Percentiles rank a stretch among this genome's conserved stretches.
These are phyloP conservation scores for Chironomus striatipennis DNA, from an alignment of 1,140 invertebrate genomes.

Conservation along the genomic window DNA sequence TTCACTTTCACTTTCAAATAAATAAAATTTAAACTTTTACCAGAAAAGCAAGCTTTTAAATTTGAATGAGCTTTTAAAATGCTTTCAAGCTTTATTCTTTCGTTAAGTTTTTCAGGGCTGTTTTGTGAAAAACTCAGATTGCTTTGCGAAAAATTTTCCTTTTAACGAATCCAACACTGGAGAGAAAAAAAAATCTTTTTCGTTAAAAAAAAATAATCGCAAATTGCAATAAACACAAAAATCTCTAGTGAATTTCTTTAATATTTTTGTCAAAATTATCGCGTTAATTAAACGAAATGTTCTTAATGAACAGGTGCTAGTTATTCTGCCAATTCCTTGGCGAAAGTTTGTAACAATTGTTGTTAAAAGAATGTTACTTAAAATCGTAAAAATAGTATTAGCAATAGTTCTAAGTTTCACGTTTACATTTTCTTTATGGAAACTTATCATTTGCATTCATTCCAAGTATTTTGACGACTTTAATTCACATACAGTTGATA, in stretches of 20 bases:
- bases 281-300: background rate
- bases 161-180: background rate
- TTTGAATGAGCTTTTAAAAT: background rate
- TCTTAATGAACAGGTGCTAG: background rate
- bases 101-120: background rate
- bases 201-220: slow-evolving; percentile 4
- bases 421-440: slow-evolving; percentile 38
- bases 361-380: slow-evolving; percentile 33
- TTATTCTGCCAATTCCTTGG: background rate
- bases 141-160: background rate
- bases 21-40: too few species aligned
- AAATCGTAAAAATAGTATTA: slow-evolving; percentile 34
- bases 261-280: background rate
- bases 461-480: slow-evolving; percentile 29
- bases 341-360: background rate
- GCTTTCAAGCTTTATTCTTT: background rate
- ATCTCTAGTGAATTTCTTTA: background rate
- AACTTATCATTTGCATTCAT: slow-evolving; percentile 37
- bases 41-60: too few species aligned
- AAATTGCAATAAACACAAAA: slow-evolving; percentile 8
- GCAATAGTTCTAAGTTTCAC: slow-evolving; percentile 38
- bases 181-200: background rate
- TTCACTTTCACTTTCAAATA: too few species aligned
- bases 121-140: background rate
- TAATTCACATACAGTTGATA: slow-evolving; percentile 44